phyloP scores from a whole-genome alignment of 1,140 invertebrate species.

The Ridgeia piscesae region DNA sequence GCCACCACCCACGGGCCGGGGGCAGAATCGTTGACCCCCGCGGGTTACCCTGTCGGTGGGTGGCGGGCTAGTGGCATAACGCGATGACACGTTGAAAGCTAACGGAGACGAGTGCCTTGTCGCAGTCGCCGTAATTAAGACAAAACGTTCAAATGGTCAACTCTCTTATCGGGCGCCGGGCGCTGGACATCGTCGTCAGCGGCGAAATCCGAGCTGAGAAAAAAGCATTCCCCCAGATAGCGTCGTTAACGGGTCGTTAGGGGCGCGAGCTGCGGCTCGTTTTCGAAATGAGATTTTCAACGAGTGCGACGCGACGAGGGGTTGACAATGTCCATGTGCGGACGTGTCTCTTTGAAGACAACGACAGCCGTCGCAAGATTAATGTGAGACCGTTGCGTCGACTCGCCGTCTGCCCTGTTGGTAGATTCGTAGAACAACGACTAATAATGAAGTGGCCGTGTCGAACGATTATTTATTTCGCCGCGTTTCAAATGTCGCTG shows the following conservation, averaged over 20 bases:
- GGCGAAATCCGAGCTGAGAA: neutral
- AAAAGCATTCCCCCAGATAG: neutral
- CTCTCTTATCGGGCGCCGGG: neutral
- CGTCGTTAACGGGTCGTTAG: neutral
- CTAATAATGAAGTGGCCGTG: neutral
- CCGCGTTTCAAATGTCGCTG: neutral
- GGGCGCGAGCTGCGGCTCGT: neutral
- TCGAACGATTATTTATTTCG: neutral
- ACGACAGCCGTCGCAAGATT: neutral
- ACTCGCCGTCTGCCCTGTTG: neutral
- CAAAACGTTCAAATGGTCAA: neutral
- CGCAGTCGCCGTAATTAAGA: neutral
- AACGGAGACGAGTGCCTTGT: neutral
- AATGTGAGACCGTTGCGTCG: neutral
- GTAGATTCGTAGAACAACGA: neutral
- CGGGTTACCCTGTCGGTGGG: neutral
- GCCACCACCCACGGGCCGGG: neutral
- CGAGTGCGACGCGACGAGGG: neutral
- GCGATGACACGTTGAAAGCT: neutral
- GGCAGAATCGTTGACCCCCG: neutral
- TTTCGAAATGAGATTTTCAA: conserved; percentile 1
- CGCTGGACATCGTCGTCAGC: neutral
- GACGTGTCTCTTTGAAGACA: neutral
- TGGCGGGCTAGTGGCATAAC: neutral
- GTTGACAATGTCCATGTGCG: neutral